Evolutionary conservation across 2,113 vertebrate species (phyloP).

Genomic region (Galbula dea): DNA sequence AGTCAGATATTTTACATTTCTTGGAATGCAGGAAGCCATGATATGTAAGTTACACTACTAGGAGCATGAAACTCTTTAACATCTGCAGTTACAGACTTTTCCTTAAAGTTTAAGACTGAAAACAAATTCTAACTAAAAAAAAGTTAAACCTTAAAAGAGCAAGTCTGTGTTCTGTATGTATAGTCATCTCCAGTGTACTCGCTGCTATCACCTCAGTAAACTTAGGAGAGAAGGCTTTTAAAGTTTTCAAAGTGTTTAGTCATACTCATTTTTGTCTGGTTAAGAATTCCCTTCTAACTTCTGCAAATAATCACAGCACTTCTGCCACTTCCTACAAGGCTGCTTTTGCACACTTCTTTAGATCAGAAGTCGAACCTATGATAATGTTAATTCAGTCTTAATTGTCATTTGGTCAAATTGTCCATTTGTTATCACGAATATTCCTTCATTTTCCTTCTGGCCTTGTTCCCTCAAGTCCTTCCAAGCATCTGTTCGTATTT

Average conservation of each 20-base stretch:
- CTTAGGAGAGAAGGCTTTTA: neutral
- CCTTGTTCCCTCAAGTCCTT: neutral
- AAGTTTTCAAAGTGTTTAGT: neutral
- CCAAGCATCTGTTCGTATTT: neutral
- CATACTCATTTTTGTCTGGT: neutral
- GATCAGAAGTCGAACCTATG: neutral
- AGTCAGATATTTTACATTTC: neutral
- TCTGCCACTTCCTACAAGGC: neutral
- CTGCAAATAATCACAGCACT: neutral
- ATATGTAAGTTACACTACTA: neutral
- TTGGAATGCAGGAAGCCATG: neutral
- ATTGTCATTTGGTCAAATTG: neutral
- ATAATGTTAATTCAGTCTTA: neutral
- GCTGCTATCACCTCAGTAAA: neutral
- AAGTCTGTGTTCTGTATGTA: neutral
- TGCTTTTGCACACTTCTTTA: neutral
- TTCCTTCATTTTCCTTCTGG: neutral
- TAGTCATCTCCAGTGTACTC: neutral
- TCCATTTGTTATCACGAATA: neutral
- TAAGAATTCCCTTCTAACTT: neutral
- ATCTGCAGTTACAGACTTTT: neutral
- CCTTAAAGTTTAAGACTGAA: neutral
- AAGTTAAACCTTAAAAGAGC: neutral
- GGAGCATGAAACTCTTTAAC: neutral
- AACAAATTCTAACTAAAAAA: neutral